Base-by-base conservation (phyloP, 2,113 vertebrate genomes). In the Meriones unguiculatus region DNA sequence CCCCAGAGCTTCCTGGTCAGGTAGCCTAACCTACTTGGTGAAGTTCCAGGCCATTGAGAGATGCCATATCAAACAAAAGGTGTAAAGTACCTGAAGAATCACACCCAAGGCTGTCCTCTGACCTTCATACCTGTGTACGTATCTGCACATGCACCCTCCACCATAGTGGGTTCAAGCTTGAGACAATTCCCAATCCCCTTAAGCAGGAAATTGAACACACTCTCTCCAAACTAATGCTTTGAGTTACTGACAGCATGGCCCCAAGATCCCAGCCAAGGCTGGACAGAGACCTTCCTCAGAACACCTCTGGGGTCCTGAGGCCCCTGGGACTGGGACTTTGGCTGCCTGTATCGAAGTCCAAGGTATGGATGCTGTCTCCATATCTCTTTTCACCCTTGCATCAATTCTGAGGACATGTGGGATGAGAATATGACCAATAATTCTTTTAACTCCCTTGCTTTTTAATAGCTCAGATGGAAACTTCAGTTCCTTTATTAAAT, bases 401-500 rank as follows among this genome's bases (percentile, higher is more conserved):
- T 24, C 28, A 46, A 35, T 70, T 38, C 90, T 4, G 28, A 95
- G 85, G 90, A 91, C 72, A 73, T 57, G 0, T 91, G 92, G 85
- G 65, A 84, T 95, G 88, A 67, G 14, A 96, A 69, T 72, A 92
- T 0, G n/a, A 89, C 54, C 87, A 92, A 88, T 93, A 82, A 95
- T 97, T 95, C 97, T 94, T 91, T 97, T 91, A 92, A 92, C 85
- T 93, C 82, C n/a, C 46, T 97, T 90, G 78, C 90, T 88, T 57
- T 46, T 90, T 97, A 96, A 97, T 97, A 97, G 50, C 95, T 97
- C 95, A 97, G 97, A 96, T 97, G 96, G 95, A 93, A 85, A 95
- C 14, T 84, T 77, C 30, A 17, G 54, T 92, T 95, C 62, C 52
- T 91, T 96, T 94, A 86, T 95, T 96, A 92, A 95, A 95, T 1